Base-by-base conservation (phyloP, 2,888 invertebrate species). In the Tetragnatha montana region DNA sequence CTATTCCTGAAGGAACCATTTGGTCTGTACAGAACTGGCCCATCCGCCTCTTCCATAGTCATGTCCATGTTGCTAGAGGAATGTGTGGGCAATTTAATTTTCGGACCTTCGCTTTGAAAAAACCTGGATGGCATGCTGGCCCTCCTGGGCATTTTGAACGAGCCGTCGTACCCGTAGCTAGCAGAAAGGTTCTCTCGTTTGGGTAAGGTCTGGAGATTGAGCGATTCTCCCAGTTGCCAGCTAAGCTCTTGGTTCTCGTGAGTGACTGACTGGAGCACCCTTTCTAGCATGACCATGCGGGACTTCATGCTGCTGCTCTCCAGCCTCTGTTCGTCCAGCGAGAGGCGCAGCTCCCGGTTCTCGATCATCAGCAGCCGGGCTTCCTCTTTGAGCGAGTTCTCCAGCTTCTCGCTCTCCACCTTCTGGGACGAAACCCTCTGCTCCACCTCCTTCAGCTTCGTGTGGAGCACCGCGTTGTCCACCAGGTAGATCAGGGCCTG, bases 401-500 rank as follows among this genome's bases (percentile, higher is more conserved):
- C 90, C 49, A 90, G 21, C 60, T 87, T 84, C 3, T 87, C 87
- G 12, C 70, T 84, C 17, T 83, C 90, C 12, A 49, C 10, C 8
- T 19, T 51, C 50, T 84, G 90, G 14, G 69, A 84, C 10, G 75
- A 75, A 35, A 87, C 21, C n/a, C 12, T 35, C 12, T 89, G 78
- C 49, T 91, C 91, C 0, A 70, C 71, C 73, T 91, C 85, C 14
- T 51, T 73, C 14, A 91, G 68, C 73, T 84, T 91, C 10, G 89
- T 87, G 14, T 87, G 83, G 60, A 91, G 69, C 4, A 92, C 92
- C 91, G 92, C 92, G 69, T 92, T 92, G 73, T 92, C 92, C 83
- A 92, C 92, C 22, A 92, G 91, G 71, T 92, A 92, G 17, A 91
- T 90, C 35, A 92, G 90, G 12, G 92, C 91, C 82, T 92, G 92